Conservation (phyloP, 2,113 vertebrate species). For the Fregata magnificens region DNA sequence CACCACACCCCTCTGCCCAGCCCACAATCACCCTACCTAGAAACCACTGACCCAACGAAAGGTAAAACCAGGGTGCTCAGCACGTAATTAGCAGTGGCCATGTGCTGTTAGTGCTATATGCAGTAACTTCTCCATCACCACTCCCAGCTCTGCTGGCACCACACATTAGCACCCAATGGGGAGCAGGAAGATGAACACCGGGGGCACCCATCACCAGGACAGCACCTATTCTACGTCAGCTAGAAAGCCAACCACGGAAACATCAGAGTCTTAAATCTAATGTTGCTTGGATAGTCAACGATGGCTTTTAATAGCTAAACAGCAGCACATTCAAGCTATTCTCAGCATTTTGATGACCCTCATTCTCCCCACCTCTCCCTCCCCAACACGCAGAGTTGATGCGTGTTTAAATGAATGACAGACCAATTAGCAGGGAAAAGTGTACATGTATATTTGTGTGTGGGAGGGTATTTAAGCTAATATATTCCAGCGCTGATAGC, state of each 20-base stretch:
- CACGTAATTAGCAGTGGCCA: not conserved
- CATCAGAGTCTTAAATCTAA: not conserved
- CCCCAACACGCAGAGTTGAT: not conserved
- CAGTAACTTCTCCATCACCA: not conserved
- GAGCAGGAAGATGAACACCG: not conserved
- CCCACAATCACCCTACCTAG: not conserved
- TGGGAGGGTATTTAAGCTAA: constrained; percentile 51
- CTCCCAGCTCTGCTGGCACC: not conserved
- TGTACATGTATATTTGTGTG: not conserved
- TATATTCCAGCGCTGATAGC: constrained; percentile 47
- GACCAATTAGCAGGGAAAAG: not conserved
- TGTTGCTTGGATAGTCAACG: not conserved
- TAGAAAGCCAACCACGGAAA: not conserved
- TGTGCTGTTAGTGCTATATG: fast-evolving
- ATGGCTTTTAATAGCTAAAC: not conserved
- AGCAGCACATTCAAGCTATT: not conserved
- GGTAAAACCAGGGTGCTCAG: not conserved
- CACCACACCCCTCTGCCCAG: not conserved
- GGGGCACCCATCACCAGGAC: not conserved
- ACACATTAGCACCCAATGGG: fast-evolving
- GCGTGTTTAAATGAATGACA: not conserved
- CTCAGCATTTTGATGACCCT: not conserved
- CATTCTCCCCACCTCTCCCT: not conserved
- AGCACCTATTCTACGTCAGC: not conserved
- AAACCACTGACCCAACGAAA: not conserved